Base-by-base conservation (phyloP, 2,113 vertebrate species). In the Cinclus mexicanus region DNA sequence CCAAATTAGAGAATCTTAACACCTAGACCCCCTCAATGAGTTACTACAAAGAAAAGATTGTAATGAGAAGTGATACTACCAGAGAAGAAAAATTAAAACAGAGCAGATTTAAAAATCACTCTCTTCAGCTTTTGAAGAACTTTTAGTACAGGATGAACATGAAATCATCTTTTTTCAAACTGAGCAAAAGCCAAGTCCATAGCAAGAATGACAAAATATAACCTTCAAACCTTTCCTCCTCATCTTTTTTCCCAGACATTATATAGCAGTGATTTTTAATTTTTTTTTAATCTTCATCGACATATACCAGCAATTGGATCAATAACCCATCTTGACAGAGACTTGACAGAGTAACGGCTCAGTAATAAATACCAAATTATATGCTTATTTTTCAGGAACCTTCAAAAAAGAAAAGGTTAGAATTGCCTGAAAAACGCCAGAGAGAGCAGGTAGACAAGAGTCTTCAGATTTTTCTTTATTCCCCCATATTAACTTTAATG, bases 381-480 rank as follows among this genome's bases (percentile, higher is more conserved):
- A 50, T 94, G 64, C 69, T 93, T 95, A 25, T 95, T 90, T 97
- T 98, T 64, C 98, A 99, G 99, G 99, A 99, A 64, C 97, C 92
- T 70, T 55, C 95, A 68, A 98, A 98, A 96, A 99, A 98, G 97
- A 99, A 98, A 97, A 98, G 87, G 65, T 97, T 98, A 92, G 99
- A 99, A 67, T 94, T 97, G 88, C 97, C 97, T 70, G 99, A 99
- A 96, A 98, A 98, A 96, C 99, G 98, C 77, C 98, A 98, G 76
- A 98, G 97, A 93, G 99, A 99, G 80, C 99, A 99, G 98, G 99
- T 99, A 98, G 89, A 87, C 72, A 64, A 96, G 49, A 93, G 75
- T 64, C 42, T 85, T 79, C 37, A 83, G 35, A 55, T 89, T 77
- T 93, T 83, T 68, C 17, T 95, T 89, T 70, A 57, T 70, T 71